Percentiles rank a stretch among this genome's conserved stretches.
phyloP scores from a whole-genome alignment of 2,888 invertebrate genomes.

The Phortica okadai region DNA sequence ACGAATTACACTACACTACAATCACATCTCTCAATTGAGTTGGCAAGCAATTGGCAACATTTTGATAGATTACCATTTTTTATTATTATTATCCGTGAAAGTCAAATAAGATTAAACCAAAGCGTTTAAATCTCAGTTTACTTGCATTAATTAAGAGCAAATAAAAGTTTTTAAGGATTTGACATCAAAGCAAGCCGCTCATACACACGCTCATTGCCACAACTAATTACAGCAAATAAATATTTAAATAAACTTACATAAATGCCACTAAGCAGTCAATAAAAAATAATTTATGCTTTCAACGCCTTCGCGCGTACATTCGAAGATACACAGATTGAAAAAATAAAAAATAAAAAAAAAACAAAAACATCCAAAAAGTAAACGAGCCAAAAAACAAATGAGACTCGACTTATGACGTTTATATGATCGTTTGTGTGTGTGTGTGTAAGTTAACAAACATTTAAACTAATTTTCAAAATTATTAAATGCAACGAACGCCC shows the following conservation, averaged over 20 bases:
- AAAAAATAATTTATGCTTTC: conserved; percentile 45
- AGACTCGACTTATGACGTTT: not conserved
- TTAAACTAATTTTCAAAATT: conserved; percentile 67
- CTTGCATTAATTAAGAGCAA: not conserved
- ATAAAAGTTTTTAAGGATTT: conserved; percentile 5
- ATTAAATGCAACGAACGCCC: conserved; percentile 40
- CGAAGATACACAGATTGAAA: conserved; percentile 2
- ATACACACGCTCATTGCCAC: not conserved
- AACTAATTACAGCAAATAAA: conserved; percentile 28
- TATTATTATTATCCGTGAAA: not conserved
- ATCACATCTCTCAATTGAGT: no score
- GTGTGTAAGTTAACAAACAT: conserved; percentile 43
- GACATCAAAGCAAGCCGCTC: not conserved
- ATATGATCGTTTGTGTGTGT: not conserved
- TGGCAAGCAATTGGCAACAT: no score
- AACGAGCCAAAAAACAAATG: conserved; percentile 19
- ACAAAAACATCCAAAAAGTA: not conserved
- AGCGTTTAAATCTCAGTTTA: not conserved
- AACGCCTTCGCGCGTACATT: conserved; percentile 57
- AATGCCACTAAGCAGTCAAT: conserved; percentile 43
- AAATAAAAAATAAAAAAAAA: no score
- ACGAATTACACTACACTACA: no score
- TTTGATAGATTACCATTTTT: no score
- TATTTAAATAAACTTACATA: conserved; percentile 24
- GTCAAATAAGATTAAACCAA: not conserved